Percentiles rank a stretch among this genome's conserved stretches.
These are phyloP conservation scores for Aelia acuminata DNA, from an alignment of 2,888 invertebrate species.

Conservation along the genomic window DNA sequence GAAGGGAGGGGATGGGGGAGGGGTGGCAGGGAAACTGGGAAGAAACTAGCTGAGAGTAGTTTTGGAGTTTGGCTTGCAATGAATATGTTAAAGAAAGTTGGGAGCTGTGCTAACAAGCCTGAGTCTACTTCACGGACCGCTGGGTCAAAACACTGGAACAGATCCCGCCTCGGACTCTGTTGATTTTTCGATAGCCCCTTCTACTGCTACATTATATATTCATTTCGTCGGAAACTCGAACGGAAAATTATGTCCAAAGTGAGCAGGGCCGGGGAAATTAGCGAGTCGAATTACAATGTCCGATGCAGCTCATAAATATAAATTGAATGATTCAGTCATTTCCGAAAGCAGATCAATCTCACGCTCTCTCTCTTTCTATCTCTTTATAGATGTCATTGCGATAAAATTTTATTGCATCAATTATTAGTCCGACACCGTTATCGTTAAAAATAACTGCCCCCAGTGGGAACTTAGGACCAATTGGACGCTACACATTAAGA, in stretches of 20 bases:
- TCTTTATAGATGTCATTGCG: background rate
- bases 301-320: constrained; percentile 9
- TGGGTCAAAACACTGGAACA: constrained; percentile 21
- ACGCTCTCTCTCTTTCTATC: background rate
- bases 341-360: background rate
- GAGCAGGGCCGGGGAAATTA: background rate
- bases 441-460: background rate
- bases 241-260: background rate
- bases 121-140: constrained; percentile 24
- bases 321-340: background rate
- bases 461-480: background rate
- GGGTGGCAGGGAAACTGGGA: background rate
- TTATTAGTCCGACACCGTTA: background rate
- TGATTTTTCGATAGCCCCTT: constrained; percentile 35
- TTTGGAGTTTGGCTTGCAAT: constrained; percentile 37
- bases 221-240: background rate
- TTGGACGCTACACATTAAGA: constrained; percentile 2
- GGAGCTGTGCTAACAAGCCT: constrained; percentile 6
- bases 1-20: background rate
- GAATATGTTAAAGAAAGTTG: constrained; percentile 25
- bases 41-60: constrained; percentile 34
- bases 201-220: background rate
- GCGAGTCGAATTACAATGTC: background rate
- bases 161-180: background rate
- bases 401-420: constrained; percentile 7